phyloP scores from a whole-genome alignment of 2,113 vertebrate genomes.

The Ramphastos sulfuratus region DNA sequence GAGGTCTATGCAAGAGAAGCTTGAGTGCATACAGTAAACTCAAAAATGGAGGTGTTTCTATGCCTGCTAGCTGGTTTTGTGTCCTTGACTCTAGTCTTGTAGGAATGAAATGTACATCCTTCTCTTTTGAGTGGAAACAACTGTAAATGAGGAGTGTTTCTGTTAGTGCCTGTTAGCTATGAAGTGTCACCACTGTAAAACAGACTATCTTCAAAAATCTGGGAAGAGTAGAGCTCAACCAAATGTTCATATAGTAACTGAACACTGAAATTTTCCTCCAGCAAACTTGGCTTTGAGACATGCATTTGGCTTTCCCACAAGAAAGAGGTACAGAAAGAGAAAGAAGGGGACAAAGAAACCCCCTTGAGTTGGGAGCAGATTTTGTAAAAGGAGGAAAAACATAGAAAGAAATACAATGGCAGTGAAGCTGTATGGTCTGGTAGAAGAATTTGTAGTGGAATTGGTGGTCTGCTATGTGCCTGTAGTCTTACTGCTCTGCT shows the following conservation, averaged over 20 bases:
- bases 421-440: background rate
- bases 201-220: background rate
- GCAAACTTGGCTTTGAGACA: background rate
- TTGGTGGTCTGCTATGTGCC: background rate
- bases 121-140: background rate
- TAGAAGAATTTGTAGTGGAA: background rate
- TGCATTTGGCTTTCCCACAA: conserved; percentile 14
- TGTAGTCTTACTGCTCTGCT: background rate
- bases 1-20: background rate
- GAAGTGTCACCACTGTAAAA: conserved; percentile 4
- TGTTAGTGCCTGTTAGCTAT: conserved; percentile 27
- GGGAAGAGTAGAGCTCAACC: background rate
- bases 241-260: conserved; percentile 14
- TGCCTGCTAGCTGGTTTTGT: background rate
- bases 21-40: background rate
- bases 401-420: background rate
- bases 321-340: conserved; percentile 6
- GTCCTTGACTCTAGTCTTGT: background rate
- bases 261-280: background rate
- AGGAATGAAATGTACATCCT: background rate
- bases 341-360: background rate
- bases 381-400: background rate
- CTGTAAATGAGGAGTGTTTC: conserved; percentile 5
- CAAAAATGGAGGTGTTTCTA: background rate
- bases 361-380: background rate